These are phyloP conservation scores for Holotrichia oblita DNA, from an alignment of 1,140 invertebrate genomes.

Conservation along the genomic window DNA sequence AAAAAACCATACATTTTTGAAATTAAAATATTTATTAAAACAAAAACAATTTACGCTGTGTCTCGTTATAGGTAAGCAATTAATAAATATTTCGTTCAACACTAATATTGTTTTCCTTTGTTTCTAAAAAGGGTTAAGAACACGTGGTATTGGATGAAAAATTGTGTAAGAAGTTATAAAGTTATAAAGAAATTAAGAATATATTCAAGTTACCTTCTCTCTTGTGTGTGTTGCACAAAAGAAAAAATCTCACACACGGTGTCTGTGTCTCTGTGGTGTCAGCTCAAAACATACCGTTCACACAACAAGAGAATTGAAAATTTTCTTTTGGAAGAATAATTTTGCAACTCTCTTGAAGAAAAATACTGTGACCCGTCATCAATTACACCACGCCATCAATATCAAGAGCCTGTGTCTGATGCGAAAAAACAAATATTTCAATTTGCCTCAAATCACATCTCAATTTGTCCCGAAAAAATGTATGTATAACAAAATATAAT, in stretches of 20 bases:
- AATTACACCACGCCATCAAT: no score
- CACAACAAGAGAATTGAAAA: conserved; percentile 47
- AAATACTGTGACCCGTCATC: not conserved
- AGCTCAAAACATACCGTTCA: conserved; percentile 26
- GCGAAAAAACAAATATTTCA: no score
- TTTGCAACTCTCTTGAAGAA: conserved; percentile 53
- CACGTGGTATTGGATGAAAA: conserved; percentile 59
- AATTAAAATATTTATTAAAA: no score
- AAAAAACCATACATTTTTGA: no score
- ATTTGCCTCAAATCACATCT: no score
- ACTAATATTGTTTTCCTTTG: conserved; percentile 59
- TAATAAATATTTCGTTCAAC: conserved; percentile 54
- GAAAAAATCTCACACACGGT: conserved; percentile 11
- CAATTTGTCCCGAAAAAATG: no score
- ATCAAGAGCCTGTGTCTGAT: no score
- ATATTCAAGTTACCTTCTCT: conserved; percentile 45
- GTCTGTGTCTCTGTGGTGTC: conserved; percentile 20
- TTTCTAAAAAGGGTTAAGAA: conserved; percentile 59
- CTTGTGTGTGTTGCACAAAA: not conserved
- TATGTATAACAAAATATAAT: no score
- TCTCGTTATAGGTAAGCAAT: conserved; percentile 51
- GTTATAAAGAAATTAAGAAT: conserved; percentile 50
- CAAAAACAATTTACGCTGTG: not conserved
- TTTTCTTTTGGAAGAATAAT: conserved; percentile 47
- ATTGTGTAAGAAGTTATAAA: conserved; percentile 52